Conservation (phyloP, 2,888 invertebrate species). For the Eupeodes latifasciatus region DNA sequence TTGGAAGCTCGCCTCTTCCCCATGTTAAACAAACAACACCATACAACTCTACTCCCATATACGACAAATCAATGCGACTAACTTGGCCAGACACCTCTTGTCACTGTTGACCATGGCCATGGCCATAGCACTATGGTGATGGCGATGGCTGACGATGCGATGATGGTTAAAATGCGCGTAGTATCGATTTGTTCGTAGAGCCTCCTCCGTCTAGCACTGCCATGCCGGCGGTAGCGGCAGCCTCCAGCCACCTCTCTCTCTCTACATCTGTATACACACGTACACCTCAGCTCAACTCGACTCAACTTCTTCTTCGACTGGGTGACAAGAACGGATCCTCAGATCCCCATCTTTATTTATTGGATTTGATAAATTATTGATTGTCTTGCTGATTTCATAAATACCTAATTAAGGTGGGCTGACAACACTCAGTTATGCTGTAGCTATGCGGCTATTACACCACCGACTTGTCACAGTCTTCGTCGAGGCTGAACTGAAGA, state of each 20-base stretch:
- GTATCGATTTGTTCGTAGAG: slow-evolving; percentile 59
- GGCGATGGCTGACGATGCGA: not conserved
- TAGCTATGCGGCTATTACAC: slow-evolving; percentile 75
- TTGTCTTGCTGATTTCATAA: slow-evolving; percentile 76
- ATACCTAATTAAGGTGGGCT: slow-evolving; percentile 76
- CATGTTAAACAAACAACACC: slow-evolving; percentile 26
- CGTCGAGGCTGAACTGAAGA: slow-evolving; percentile 55
- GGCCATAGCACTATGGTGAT: slow-evolving; percentile 7
- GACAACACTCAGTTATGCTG: slow-evolving; percentile 76
- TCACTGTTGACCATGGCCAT: slow-evolving; percentile 19
- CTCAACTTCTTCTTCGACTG: not conserved
- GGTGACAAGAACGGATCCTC: slow-evolving; percentile 26
- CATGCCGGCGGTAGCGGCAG: too few species aligned
- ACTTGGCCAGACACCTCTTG: slow-evolving; percentile 65
- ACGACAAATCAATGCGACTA: slow-evolving; percentile 56
- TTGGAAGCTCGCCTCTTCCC: slow-evolving; percentile 21
- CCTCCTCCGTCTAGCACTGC: slow-evolving; percentile 6
- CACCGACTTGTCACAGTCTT: slow-evolving; percentile 64
- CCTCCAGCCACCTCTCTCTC: not conserved
- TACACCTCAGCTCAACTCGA: not conserved
- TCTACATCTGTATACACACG: not conserved
- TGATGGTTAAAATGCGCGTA: slow-evolving; percentile 48
- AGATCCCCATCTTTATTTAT: slow-evolving; percentile 74
- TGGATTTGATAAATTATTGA: slow-evolving; percentile 77
- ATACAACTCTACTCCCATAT: slow-evolving; percentile 53